Conservation (phyloP, 2,113 vertebrate genomes). For the Oreamnos americanus region DNA sequence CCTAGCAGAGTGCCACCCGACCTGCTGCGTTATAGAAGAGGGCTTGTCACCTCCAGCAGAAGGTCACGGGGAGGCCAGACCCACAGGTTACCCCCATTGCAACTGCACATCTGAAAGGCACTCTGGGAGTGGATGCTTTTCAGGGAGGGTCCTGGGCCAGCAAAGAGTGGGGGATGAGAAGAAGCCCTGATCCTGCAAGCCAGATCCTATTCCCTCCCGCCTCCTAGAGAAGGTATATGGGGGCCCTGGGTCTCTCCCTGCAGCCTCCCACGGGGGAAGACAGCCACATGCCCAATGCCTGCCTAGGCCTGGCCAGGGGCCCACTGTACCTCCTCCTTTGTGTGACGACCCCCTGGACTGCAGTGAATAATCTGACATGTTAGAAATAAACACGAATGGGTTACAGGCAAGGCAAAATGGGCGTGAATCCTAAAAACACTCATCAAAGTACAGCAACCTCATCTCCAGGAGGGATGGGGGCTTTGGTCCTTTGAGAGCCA, state of each 20-base stretch:
- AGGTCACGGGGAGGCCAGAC: not conserved
- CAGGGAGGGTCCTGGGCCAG: not conserved
- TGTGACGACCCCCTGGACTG: not conserved
- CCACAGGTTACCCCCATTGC: too few relatives aligned
- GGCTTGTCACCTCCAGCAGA: not conserved
- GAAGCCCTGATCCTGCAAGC: not conserved
- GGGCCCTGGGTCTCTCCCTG: not conserved
- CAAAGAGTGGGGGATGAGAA: not conserved
- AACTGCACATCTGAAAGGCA: not conserved
- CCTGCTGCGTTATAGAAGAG: rapidly evolving
- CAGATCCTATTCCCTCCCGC: not conserved
- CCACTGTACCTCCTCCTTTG: not conserved
- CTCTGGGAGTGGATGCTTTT: not conserved
- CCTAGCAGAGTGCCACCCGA: not conserved
- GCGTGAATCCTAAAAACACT: not conserved
- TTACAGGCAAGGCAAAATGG: not conserved
- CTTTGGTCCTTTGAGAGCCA: not conserved
- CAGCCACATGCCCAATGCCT: not conserved
- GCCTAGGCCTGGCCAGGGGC: not conserved
- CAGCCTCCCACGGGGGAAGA: not conserved
- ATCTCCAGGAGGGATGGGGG: not conserved
- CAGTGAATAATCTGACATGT: not conserved
- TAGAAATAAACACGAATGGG: not conserved
- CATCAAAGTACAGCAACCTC: not conserved
- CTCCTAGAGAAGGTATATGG: not conserved